phyloP scores from a whole-genome alignment of 1,140 invertebrate genomes.

The Heliconius melpomene region DNA sequence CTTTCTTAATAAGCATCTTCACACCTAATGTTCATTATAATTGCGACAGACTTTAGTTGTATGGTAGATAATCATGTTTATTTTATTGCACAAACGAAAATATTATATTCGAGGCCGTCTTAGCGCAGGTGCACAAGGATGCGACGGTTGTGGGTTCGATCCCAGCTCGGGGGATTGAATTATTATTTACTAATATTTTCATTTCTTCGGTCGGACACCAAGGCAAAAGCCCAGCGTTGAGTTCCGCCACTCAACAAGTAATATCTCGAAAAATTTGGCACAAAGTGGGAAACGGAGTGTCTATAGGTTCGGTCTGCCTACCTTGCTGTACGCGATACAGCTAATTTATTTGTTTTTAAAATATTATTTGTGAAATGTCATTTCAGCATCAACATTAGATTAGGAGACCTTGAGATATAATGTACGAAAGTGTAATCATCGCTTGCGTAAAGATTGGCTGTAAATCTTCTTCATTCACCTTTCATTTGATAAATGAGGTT shows the following conservation, averaged over 20 bases:
- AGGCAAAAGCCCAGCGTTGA: too few relatives aligned
- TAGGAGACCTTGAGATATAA: slow-evolving; percentile 14
- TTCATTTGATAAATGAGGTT: not conserved
- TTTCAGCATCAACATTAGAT: slow-evolving; percentile 8
- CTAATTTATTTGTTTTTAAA: too few relatives aligned
- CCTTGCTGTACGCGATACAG: too few relatives aligned
- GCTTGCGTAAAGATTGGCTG: not conserved
- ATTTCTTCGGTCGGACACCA: too few relatives aligned
- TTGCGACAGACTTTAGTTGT: not conserved
- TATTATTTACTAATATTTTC: too few relatives aligned
- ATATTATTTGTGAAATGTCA: slow-evolving; percentile 6
- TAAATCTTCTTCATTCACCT: not conserved
- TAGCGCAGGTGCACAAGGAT: too few relatives aligned
- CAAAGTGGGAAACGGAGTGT: too few relatives aligned
- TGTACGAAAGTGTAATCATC: not conserved
- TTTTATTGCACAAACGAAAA: slow-evolving; percentile 12
- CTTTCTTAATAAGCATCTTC: not conserved
- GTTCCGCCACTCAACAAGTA: too few relatives aligned
- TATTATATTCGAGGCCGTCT: not conserved
- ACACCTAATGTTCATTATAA: not conserved
- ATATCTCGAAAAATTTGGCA: too few relatives aligned
- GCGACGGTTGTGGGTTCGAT: too few relatives aligned
- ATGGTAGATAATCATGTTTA: not conserved
- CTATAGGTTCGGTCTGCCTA: too few relatives aligned
- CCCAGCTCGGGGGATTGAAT: too few relatives aligned